A percentile compares a stretch with the other conserved stretches of the same genome.
Evolutionary conservation across 2,888 invertebrate genomes (phyloP).

Genomic region (Camponotus fellah): DNA sequence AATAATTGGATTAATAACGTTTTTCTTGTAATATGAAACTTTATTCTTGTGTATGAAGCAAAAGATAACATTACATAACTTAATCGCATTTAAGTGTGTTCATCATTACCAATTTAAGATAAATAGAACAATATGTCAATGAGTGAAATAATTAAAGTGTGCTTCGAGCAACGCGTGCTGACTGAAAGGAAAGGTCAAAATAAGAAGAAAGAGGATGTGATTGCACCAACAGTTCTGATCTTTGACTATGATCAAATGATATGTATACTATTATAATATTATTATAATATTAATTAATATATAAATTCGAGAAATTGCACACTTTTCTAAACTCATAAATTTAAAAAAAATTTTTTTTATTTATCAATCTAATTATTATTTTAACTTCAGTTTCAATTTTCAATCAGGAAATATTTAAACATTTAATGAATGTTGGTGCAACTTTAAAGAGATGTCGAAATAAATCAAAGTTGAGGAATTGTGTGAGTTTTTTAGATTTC

Average conservation of each 20-base stretch:
- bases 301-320: too few species aligned
- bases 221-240: slow-evolving; percentile 30
- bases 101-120: slow-evolving; percentile 4
- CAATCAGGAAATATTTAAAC: background rate
- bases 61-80: background rate
- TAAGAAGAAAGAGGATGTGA: slow-evolving; percentile 18
- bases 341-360: background rate
- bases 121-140: background rate
- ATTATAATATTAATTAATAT: background rate
- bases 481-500: slow-evolving; percentile 66
- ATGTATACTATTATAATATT: background rate
- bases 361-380: background rate
- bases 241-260: background rate
- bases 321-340: background rate
- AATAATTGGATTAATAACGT: background rate
- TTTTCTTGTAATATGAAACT: slow-evolving; percentile 1
- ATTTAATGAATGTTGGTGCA: slow-evolving; percentile 23
- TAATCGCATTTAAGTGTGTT: background rate
- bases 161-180: slow-evolving; percentile 26
- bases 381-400: background rate
- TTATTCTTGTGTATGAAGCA: background rate
- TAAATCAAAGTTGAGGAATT: slow-evolving; percentile 35
- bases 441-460: slow-evolving; percentile 25
- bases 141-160: slow-evolving; percentile 29
- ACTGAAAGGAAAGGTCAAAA: slow-evolving; percentile 20